phyloP scores from a whole-genome alignment of 2,888 invertebrate genomes.

The Celastrina argiolus region DNA sequence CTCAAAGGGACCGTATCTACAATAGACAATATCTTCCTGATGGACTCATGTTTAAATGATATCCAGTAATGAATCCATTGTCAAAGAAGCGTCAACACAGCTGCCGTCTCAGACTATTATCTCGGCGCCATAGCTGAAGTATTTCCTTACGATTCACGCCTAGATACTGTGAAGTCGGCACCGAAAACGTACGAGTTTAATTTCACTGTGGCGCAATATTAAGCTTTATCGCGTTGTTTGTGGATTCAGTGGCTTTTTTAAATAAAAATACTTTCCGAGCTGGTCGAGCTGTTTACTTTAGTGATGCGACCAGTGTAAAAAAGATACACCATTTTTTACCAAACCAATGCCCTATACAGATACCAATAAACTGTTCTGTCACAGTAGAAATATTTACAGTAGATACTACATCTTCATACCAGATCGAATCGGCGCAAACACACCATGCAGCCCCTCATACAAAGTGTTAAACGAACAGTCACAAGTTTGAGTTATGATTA shows the following conservation, averaged over 20 bases:
- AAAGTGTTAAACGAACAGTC: no score
- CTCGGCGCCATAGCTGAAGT: slow-evolving; percentile 4
- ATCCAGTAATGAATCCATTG: slow-evolving; percentile 14
- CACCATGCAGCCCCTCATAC: no score
- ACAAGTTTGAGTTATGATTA: no score
- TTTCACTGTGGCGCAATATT: slow-evolving; percentile 2
- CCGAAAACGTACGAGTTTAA: background rate
- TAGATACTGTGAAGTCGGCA: background rate
- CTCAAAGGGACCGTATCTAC: background rate
- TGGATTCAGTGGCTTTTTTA: background rate
- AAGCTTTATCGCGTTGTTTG: slow-evolving; percentile 1
- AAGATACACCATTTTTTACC: background rate
- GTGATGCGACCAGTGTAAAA: background rate
- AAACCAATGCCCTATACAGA: no score
- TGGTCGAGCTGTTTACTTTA: background rate
- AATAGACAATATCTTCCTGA: background rate
- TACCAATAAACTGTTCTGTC: no score
- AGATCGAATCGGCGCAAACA: no score
- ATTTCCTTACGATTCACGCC: slow-evolving; percentile 1
- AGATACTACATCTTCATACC: no score
- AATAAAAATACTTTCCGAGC: background rate
- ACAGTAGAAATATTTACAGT: no score
- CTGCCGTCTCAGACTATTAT: slow-evolving; percentile 18
- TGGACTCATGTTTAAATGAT: slow-evolving; percentile 8
- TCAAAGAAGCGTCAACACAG: slow-evolving; percentile 21